Percentiles rank a stretch among this genome's conserved stretches.
phyloP scores from a whole-genome alignment of 92 coral and sea anemone genomes.

The Pocillopora meandrina region DNA sequence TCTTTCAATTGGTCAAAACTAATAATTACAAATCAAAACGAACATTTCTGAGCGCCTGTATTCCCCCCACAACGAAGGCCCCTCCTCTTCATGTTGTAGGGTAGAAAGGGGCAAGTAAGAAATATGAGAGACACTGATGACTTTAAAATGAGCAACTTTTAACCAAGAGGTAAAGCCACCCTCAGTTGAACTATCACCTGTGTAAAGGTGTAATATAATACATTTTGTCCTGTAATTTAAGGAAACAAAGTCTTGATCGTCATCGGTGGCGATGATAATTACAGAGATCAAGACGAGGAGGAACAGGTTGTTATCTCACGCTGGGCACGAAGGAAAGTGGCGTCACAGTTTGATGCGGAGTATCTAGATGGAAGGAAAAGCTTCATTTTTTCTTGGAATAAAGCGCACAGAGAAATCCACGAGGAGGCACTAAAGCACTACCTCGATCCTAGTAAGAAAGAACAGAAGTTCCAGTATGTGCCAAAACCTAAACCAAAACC shows the following conservation, averaged over 20 bases:
- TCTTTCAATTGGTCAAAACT: too few relatives aligned
- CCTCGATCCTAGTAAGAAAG: slow-evolving; percentile 35
- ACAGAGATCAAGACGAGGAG: slow-evolving; percentile 45
- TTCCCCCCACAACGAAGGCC: too few relatives aligned
- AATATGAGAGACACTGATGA: too few relatives aligned
- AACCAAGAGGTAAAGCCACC: too few relatives aligned
- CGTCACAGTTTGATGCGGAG: slow-evolving; percentile 51
- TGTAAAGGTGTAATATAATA: too few relatives aligned
- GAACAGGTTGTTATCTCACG: slow-evolving; percentile 45
- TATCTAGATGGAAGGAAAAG: slow-evolving; percentile 56
- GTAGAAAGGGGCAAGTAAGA: too few relatives aligned
- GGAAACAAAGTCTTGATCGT: slow-evolving; percentile 55
- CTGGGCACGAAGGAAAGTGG: slow-evolving; percentile 49
- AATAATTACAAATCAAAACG: too few relatives aligned
- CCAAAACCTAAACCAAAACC: slow-evolving; percentile 32
- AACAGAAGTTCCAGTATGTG: slow-evolving; percentile 20
- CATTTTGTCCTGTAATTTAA: neutral
- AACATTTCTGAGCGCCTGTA: too few relatives aligned
- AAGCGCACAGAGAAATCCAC: slow-evolving; percentile 51
- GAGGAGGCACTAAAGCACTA: slow-evolving; percentile 55
- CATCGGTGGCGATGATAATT: slow-evolving; percentile 57
- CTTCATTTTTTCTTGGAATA: slow-evolving; percentile 59
- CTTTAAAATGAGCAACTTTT: too few relatives aligned
- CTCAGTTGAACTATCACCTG: too few relatives aligned
- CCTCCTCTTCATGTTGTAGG: too few relatives aligned